Base-by-base conservation (phyloP, 2,797 vertebrate genomes). In the Micrastur ruficollis region DNA sequence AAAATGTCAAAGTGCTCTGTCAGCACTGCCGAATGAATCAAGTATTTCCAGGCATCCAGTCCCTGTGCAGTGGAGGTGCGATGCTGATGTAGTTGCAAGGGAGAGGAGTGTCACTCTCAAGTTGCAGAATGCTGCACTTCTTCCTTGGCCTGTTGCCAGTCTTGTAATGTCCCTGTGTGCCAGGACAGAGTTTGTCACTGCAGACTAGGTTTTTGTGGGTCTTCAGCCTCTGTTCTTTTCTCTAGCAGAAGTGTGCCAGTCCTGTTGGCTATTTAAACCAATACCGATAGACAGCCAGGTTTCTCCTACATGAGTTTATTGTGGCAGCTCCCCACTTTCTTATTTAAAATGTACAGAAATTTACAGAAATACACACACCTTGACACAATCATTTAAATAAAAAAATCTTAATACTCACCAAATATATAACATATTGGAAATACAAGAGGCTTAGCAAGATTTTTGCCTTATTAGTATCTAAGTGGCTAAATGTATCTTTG, bases 251-350 rank as follows among this genome's bases (percentile, higher is more conserved):
- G 7, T 25, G 32, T 46, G 22, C 38, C 49, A 42, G 14, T 83
- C 46, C 21, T 78, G 16, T 25, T 53, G 66, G 47, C 40, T 83
- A 32, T 84, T 93, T 80, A 82, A 89, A 58, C 12, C 34, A 15
- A 19, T 27, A 58, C 1, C 52, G 12, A 38, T 8, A 62, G 31
- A 32, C 47, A 70, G 14, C 2, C 53, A 61, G 14, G 9, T 34
- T 92, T 81, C 71, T 92, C 75, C 84, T n/a, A 21, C 2, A 0
- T 8, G 7, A 0, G 0, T 70, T 62, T 82, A 27, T n/a, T 55
- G 21, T 34, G 25, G 36, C 16, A 70, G 47, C 4, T 94, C 20
- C 47, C 5, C 15, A 40, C 17, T 92, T 91, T 40, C 67, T 53
- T 49, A 42, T 23, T 59, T 61, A 67, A 85, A 87, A 73, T 44